A percentile compares a stretch with the other conserved stretches of the same genome.
phyloP scores from a whole-genome alignment of 2,797 vertebrate species.

The Darevskia nairensis region DNA sequence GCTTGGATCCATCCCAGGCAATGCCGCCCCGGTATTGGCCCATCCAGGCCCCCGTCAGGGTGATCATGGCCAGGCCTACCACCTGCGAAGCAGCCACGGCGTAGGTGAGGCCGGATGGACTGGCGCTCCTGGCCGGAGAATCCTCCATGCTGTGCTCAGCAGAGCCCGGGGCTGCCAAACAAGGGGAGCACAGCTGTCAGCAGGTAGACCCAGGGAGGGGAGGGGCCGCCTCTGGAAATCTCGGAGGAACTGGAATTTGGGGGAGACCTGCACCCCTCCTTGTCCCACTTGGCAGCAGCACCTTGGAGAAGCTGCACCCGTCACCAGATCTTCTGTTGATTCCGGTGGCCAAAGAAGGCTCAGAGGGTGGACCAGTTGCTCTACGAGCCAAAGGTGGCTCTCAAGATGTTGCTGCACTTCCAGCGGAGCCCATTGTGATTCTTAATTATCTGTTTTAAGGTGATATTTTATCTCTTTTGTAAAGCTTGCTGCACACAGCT shows the following conservation, averaged over 20 bases:
- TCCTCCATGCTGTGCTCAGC: constrained; percentile 73
- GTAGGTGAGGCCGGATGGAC: constrained; percentile 70
- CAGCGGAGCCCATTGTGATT: no score
- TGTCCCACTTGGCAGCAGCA: background rate
- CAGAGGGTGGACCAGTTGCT: no score
- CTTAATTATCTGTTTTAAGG: no score
- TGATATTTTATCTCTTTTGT: no score
- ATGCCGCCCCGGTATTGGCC: constrained; percentile 86
- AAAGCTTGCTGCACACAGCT: no score
- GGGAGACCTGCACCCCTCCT: background rate
- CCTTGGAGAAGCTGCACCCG: background rate
- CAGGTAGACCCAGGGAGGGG: background rate
- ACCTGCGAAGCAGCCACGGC: constrained; percentile 82
- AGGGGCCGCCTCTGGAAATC: background rate
- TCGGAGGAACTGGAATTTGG: background rate
- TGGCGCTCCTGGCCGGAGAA: fast-evolving
- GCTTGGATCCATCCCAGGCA: constrained; percentile 81
- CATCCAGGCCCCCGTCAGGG: constrained; percentile 85
- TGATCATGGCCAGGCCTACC: constrained; percentile 82
- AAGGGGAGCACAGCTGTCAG: background rate
- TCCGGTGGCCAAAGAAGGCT: no score
- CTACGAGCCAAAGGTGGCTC: no score
- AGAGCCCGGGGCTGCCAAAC: background rate
- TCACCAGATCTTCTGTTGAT: no score
- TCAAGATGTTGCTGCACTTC: no score